These are phyloP conservation scores for Thereva nobilitata DNA, from an alignment of 2,888 invertebrate species.

Conservation along the genomic window DNA sequence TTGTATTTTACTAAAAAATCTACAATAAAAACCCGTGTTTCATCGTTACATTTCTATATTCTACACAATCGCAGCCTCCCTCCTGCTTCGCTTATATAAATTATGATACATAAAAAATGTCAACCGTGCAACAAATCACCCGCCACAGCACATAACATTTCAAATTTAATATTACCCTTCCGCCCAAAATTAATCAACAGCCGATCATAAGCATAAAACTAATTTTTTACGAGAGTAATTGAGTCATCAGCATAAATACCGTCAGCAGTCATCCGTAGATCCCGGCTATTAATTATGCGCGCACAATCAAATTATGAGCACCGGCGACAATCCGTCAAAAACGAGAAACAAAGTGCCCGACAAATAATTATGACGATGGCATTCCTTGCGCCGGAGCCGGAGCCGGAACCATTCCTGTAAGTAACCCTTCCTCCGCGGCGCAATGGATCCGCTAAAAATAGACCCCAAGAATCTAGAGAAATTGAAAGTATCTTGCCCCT, in stretches of 20 bases:
- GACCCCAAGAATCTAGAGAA: slow-evolving; percentile 1
- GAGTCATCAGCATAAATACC: slow-evolving; percentile 40
- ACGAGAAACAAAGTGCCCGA: slow-evolving; percentile 30
- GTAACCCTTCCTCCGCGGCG: background rate
- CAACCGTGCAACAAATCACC: too few species aligned
- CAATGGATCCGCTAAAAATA: slow-evolving; percentile 17
- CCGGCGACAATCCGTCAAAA: slow-evolving; percentile 25
- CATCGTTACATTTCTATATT: too few species aligned
- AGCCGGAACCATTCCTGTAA: background rate
- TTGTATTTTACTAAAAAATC: too few species aligned
- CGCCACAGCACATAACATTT: too few species aligned
- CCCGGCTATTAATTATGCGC: slow-evolving; percentile 40
- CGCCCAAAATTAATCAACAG: slow-evolving; percentile 1
- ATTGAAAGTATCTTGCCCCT: background rate
- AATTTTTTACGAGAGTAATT: slow-evolving; percentile 40
- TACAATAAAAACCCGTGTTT: too few species aligned
- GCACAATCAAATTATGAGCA: slow-evolving; percentile 32
- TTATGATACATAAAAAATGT: too few species aligned
- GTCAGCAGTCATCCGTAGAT: slow-evolving; percentile 40
- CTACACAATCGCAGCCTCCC: too few species aligned
- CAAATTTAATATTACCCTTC: too few species aligned
- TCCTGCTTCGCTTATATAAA: too few species aligned
- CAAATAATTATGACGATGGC: slow-evolving; percentile 19
- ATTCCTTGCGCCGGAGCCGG: background rate
- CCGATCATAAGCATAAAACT: background rate